These are phyloP conservation scores for Plectropomus leopardus DNA, from an alignment of 2,113 vertebrate species.

Conservation along the genomic window DNA sequence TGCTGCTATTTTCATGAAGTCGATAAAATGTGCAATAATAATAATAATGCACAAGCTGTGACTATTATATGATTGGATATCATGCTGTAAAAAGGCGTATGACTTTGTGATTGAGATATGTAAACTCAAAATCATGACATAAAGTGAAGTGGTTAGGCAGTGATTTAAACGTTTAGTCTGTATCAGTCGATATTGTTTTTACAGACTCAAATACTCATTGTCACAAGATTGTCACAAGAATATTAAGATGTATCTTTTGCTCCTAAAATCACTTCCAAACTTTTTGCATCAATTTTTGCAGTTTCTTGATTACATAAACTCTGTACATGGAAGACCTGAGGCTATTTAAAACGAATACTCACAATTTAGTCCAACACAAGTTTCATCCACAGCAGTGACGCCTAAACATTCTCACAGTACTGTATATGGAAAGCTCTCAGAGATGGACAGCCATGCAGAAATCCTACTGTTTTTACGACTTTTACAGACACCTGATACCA, in stretches of 20 bases:
- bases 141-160: not conserved
- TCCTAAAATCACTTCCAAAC: not conserved
- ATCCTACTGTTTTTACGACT: conserved; percentile 1
- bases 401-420: not conserved
- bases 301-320: not conserved
- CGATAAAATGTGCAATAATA: not conserved
- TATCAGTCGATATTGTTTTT: not conserved
- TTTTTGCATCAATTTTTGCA: not conserved
- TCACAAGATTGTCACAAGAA: not conserved
- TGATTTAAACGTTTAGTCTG: not conserved
- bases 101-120: not conserved
- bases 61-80: not conserved
- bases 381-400: not conserved
- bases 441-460: not conserved
- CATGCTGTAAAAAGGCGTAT: no score
- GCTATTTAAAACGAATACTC: not conserved
- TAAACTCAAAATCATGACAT: not conserved
- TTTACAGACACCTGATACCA: conserved; percentile 43
- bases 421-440: not conserved
- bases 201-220: not conserved
- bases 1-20: not conserved
- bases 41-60: not conserved
- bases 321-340: not conserved
- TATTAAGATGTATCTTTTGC: not conserved
- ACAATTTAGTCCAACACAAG: not conserved